Evolutionary conservation across 2,113 vertebrate species (phyloP).

Genomic region (Perca fluviatilis): DNA sequence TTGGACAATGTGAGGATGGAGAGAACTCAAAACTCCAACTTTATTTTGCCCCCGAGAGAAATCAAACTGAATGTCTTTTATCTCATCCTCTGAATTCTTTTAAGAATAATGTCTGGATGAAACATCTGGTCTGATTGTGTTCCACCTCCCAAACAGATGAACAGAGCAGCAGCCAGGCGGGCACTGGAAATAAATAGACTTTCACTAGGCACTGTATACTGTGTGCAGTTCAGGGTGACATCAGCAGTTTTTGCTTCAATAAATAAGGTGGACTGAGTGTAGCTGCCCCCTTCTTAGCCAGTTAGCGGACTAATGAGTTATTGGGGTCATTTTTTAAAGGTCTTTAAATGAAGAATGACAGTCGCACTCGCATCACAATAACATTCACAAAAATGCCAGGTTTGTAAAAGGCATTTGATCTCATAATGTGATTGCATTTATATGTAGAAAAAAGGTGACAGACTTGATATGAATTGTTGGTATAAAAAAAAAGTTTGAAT

Average conservation of each 20-base stretch:
- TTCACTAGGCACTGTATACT: not conserved
- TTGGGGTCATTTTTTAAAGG: not conserved
- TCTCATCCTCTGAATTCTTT: not conserved
- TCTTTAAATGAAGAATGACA: not conserved
- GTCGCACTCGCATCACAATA: not conserved
- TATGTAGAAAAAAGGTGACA: not conserved
- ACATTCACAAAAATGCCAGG: not conserved
- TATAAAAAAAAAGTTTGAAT: not conserved
- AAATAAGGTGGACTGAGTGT: slow-evolving; percentile 5
- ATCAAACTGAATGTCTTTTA: not conserved
- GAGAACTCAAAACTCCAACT: not conserved
- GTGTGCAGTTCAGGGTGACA: not conserved
- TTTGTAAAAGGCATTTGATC: not conserved
- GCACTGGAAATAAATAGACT: slow-evolving; percentile 18
- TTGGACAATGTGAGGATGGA: not conserved
- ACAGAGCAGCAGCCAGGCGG: slow-evolving; percentile 5
- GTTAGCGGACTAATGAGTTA: slow-evolving; percentile 32
- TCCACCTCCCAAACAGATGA: slow-evolving; percentile 17
- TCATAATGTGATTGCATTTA: not conserved
- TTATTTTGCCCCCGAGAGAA: not conserved
- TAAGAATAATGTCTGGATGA: not conserved
- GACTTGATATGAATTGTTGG: not conserved
- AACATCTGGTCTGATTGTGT: slow-evolving; percentile 1
- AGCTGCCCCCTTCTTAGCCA: not conserved
- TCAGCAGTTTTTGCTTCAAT: slow-evolving; percentile 23